Base-by-base conservation (phyloP, 2,888 invertebrate species). In the Pardosa pseudoannulata region DNA sequence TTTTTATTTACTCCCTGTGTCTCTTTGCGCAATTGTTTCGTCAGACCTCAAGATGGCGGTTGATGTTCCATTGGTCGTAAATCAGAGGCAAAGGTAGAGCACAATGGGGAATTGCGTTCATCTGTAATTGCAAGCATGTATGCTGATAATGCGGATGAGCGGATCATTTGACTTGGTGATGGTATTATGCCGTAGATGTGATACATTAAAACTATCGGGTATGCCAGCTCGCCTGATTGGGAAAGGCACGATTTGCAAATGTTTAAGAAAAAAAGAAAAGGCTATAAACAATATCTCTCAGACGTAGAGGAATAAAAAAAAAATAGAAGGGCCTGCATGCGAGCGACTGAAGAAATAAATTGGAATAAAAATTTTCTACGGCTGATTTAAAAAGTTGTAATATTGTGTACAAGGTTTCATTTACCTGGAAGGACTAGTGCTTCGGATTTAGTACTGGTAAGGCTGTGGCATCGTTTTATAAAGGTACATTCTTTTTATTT, bases 161-260 rank as follows among this genome's bases (percentile, higher is more conserved):
- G 28, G 46, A 71, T 23, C 76, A 78, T 83, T 78, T 78, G 83
- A 83, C 64, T 82, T 83, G 71, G 65, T 64, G 83, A 83, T 83
- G 70, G 36, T 78, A 78, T 83, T 83, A 46, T 67, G 50, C 27
- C 23, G 80, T 64, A 28, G 68, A 76, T 80, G 50, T 67, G 83
- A 83, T 82, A 82, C 75, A 82, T 76, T 75, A 82, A 82, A 82
- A 68, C 80, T 74, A 74, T 74, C 68, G 56, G 31, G 73, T 39
- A 81, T 68, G 27, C 73, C 39, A 13, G n/a, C 62, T 75, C 56
- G 62, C 62, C 41, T 82, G 70, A 75, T 75, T 75, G 70, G 31
- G 64, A 82, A 75, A 81, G 46, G 7, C 80, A 80, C 80, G 80
- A 80, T 67, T 80, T 67, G 56, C 32, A 27, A 50, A 78, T n/a